Conservation (phyloP, 2,113 vertebrate species). For the Todiramphus chloris region DNA sequence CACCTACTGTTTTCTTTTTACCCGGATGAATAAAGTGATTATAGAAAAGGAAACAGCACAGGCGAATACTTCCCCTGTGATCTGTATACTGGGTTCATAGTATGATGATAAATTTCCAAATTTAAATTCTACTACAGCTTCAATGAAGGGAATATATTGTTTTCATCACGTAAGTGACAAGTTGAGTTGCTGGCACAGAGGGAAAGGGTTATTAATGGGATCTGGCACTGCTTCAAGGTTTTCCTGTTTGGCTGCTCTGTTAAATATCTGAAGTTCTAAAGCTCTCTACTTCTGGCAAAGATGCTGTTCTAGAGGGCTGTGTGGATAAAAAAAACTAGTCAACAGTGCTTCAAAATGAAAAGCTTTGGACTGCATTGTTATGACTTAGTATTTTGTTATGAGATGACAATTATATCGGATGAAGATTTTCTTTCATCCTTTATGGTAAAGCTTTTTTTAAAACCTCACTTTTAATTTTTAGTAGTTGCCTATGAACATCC, state of each 20-base stretch:
- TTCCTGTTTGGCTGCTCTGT: constrained; percentile 1
- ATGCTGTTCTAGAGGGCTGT: background rate
- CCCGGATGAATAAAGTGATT: background rate
- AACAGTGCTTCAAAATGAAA: background rate
- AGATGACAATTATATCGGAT: background rate
- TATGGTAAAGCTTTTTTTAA: background rate
- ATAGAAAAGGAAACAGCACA: background rate
- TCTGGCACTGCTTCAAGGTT: constrained; percentile 19
- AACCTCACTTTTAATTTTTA: background rate
- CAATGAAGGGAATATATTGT: background rate
- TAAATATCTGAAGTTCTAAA: background rate
- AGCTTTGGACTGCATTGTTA: background rate
- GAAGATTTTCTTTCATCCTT: background rate
- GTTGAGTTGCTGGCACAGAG: background rate
- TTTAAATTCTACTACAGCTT: background rate
- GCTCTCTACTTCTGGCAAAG: background rate
- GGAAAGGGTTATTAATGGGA: constrained; percentile 12
- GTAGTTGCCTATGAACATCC: background rate
- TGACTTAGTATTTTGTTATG: background rate
- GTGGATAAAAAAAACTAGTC: constrained; percentile 17
- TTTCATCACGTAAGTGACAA: constrained; percentile 27
- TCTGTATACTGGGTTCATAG: background rate
- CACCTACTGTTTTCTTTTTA: background rate
- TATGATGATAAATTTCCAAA: background rate
- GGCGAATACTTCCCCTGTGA: background rate